Evolutionary conservation across 2,888 invertebrate species (phyloP).

Genomic region (Leptinotarsa peninsularis): DNA sequence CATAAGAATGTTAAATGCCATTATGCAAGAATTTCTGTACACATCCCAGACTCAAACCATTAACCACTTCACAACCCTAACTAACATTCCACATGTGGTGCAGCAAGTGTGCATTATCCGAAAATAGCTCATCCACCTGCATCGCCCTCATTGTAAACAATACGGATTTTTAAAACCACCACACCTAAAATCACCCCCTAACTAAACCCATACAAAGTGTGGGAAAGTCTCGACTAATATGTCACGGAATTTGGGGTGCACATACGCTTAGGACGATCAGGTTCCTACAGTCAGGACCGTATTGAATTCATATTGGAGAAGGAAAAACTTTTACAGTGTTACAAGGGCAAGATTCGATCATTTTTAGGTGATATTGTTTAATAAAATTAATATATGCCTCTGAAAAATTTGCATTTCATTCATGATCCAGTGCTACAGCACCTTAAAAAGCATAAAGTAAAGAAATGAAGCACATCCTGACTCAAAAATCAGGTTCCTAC

Average conservation of each 20-base stretch:
- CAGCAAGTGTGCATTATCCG: conserved; percentile 42
- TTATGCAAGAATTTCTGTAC: conserved; percentile 15
- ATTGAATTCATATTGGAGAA: not conserved
- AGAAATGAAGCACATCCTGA: no score
- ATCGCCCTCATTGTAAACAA: conserved; percentile 41
- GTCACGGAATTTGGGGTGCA: conserved; percentile 42
- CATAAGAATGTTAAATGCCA: conserved; percentile 24
- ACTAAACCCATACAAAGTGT: conserved; percentile 42
- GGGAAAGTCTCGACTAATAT: conserved; percentile 45
- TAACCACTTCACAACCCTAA: conserved; percentile 29
- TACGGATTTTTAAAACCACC: conserved; percentile 38
- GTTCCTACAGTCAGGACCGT: conserved; percentile 33
- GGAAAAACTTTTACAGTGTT: no score
- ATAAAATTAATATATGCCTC: no score
- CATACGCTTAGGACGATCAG: conserved; percentile 28
- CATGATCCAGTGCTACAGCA: no score
- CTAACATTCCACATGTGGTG: conserved; percentile 40
- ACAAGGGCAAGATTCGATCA: no score
- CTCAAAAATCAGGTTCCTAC: no score
- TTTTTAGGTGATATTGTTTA: no score
- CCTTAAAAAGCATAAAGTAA: no score
- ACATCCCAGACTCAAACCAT: conserved; percentile 23
- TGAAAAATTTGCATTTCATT: no score
- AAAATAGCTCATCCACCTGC: conserved; percentile 45
- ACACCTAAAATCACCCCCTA: conserved; percentile 37